These are phyloP conservation scores for Drosophila pallidifrons DNA, from an alignment of 1,140 invertebrate genomes.

Conservation along the genomic window DNA sequence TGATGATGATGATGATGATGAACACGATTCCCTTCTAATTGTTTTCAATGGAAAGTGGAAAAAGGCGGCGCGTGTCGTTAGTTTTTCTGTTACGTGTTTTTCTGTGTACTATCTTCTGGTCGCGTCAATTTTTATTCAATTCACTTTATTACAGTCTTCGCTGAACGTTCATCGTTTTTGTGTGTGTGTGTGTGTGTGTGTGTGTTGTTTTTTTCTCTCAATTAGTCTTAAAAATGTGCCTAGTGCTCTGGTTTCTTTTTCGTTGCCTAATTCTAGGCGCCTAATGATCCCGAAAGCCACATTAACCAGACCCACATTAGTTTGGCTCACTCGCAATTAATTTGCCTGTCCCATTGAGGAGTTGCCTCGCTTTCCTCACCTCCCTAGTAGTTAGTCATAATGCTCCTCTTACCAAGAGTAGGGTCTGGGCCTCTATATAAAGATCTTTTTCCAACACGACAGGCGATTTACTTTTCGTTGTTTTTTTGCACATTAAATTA, in stretches of 20 bases:
- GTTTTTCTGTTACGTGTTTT: slow-evolving; percentile 5
- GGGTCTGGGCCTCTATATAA: too few relatives aligned
- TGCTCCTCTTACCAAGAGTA: slow-evolving; percentile 36
- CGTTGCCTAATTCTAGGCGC: slow-evolving; percentile 51
- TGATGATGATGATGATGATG: neutral
- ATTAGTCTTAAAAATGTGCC: slow-evolving; percentile 37
- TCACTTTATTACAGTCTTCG: slow-evolving; percentile 10
- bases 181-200: too few relatives aligned
- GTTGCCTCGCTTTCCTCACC: neutral
- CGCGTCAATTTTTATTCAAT: slow-evolving; percentile 10
- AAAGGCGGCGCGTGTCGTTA: slow-evolving; percentile 26
- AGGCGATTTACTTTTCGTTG: slow-evolving; percentile 25
- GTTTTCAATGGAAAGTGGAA: slow-evolving; percentile 22
- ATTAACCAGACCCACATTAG: slow-evolving; percentile 60
- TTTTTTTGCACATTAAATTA: slow-evolving; percentile 60
- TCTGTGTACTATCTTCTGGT: neutral
- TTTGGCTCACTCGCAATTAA: slow-evolving; percentile 71
- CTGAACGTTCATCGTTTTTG: neutral
- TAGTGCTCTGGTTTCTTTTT: slow-evolving; percentile 26
- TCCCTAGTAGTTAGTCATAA: slow-evolving; percentile 4
- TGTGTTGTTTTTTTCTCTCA: slow-evolving; percentile 17
- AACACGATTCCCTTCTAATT: slow-evolving; percentile 35
- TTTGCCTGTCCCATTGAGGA: slow-evolving; percentile 44
- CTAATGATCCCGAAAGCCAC: slow-evolving; percentile 69
- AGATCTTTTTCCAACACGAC: neutral